A percentile compares a stretch with the other conserved stretches of the same genome.
Conservation (phyloP, 2,888 invertebrate species). For the Tachina grossa region DNA sequence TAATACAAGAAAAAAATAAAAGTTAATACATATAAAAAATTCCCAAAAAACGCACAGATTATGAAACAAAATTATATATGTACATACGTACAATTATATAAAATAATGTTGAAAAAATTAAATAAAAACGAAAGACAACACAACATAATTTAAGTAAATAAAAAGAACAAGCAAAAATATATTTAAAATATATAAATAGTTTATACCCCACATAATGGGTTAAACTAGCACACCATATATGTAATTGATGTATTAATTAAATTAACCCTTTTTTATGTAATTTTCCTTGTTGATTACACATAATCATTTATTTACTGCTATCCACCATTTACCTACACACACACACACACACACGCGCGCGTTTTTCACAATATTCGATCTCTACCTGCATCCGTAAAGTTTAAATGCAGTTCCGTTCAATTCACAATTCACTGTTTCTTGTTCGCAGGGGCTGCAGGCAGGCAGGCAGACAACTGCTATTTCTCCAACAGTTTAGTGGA, state of each 20-base stretch:
- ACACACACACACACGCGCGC: not conserved
- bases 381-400: not conserved
- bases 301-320: constrained; percentile 70
- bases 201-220: not conserved
- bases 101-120: too few relatives aligned
- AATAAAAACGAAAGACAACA: too few relatives aligned
- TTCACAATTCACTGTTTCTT: constrained; percentile 25
- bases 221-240: constrained; percentile 39
- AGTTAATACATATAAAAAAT: too few relatives aligned
- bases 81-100: too few relatives aligned
- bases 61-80: too few relatives aligned
- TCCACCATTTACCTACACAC: constrained; percentile 9
- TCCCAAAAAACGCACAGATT: too few relatives aligned
- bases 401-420: constrained; percentile 43
- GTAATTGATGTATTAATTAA: constrained; percentile 69
- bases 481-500: constrained; percentile 64
- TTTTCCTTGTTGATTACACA: constrained; percentile 60
- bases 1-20: too few relatives aligned
- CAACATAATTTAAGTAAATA: too few relatives aligned
- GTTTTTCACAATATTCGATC: constrained; percentile 5
- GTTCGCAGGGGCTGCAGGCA: constrained; percentile 26
- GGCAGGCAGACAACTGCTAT: not conserved
- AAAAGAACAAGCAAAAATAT: too few relatives aligned
- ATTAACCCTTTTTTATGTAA: constrained; percentile 64
- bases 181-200: too few relatives aligned